Evolutionary conservation across 2,797 vertebrate species (phyloP).

Genomic region (Oreochromis grahami): DNA sequence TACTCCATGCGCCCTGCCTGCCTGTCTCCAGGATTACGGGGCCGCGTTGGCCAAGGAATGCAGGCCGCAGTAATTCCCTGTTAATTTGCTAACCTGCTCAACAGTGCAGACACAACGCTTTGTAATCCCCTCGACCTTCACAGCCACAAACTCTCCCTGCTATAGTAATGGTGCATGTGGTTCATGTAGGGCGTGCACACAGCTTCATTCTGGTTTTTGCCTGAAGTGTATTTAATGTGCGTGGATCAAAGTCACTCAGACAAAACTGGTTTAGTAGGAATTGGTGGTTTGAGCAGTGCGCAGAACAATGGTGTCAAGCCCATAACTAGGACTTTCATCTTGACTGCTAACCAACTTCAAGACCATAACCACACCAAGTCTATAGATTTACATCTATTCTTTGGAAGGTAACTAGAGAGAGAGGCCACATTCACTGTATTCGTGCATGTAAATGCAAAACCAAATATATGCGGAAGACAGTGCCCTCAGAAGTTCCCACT

Average conservation of each 20-base stretch:
- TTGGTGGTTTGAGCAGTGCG: not conserved
- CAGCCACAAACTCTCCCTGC: conserved; percentile 35
- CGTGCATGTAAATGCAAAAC: not conserved
- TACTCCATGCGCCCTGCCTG: conserved; percentile 32
- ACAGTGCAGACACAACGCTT: conserved; percentile 65
- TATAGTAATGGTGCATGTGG: conserved; percentile 24
- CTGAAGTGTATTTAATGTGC: not conserved
- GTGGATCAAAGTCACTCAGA: not conserved
- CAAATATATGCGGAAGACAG: not conserved
- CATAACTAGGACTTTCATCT: not conserved
- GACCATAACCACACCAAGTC: not conserved
- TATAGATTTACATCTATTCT: not conserved
- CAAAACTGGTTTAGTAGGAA: not conserved
- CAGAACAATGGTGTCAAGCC: not conserved
- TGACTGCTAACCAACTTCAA: not conserved
- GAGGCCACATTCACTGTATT: not conserved
- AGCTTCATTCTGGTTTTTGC: conserved; percentile 19
- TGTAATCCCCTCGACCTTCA: conserved; percentile 66
- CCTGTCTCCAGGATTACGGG: conserved; percentile 64
- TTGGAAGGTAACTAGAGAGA: not conserved
- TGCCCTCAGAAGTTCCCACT: not conserved
- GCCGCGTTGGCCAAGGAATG: conserved; percentile 66
- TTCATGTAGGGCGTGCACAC: conserved; percentile 6
- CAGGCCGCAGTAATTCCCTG: conserved; percentile 72
- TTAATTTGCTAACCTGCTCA: conserved; percentile 79